Evolutionary conservation across 2,888 invertebrate species (phyloP), one percentile per base, ranked within the genome.

Genomic region (Melanostoma mellinum): DNA sequence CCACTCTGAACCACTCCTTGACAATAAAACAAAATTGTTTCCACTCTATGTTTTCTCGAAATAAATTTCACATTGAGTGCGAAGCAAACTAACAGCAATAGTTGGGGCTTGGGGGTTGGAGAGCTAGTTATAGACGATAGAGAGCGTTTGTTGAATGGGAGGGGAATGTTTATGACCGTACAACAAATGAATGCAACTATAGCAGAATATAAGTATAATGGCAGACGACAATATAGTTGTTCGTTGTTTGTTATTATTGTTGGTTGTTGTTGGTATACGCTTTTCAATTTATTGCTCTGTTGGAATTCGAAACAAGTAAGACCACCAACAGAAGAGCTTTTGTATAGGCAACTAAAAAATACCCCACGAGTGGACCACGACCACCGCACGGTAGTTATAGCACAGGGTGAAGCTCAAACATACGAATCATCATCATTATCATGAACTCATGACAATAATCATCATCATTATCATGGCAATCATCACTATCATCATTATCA

Each of bases 1-100:
- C 71, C 77, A 53, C 60, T 58, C 46, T 38, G 6, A 58, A 42
- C 46, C 75, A 58, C 68, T 69, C 60, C 68, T 48, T 55, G 30
- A 69, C 35, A 55, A 42, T 58, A 58, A 74, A 52, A 65, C 20
- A 42, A 52, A 55, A 32, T 60, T 44, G 8, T 9, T 40, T 53
- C n/a, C 68, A 68, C 10, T 63, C 53, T 9, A 35, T 40, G 30
- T 53, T 53, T 61, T 50, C n/a, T 46, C n/a, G 68, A 55, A 76
- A 76, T 60, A 76, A 61, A 55, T 68, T 61, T 61, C n/a, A 60
- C 75, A 68, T 38, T 61, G 60, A 67, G 48, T 67, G 50, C 63
- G 44, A 52, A 20, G 32, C 38, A 42, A 61, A 4, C 32, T 5
- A 20, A 10, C 8, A 30, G 46, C 20, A 20, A 20, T 20, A 20